Percentiles rank a stretch among this genome's conserved stretches.
These are phyloP conservation scores for Hemistola chrysoprasaria DNA, from an alignment of 2,888 invertebrate species.

Conservation along the genomic window DNA sequence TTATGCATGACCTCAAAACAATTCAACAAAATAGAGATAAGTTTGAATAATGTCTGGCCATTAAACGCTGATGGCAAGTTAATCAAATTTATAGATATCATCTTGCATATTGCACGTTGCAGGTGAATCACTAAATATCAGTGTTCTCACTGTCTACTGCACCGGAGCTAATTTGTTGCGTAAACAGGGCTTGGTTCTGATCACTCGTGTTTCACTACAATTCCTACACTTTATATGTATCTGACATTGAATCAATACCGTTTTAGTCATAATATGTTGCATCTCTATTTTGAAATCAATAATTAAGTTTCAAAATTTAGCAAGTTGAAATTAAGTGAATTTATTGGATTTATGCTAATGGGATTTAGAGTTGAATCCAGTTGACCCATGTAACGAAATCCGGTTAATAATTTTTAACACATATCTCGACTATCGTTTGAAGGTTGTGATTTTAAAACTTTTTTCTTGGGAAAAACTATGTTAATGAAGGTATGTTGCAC, in stretches of 20 bases:
- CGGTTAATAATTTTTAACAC: too few relatives aligned
- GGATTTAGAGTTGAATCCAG: too few relatives aligned
- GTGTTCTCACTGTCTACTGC: slow-evolving; percentile 35
- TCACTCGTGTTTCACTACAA: slow-evolving; percentile 51
- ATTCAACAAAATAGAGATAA: slow-evolving; percentile 16
- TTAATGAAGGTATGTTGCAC: too few relatives aligned
- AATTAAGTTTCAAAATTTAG: not conserved
- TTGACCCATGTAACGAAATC: too few relatives aligned
- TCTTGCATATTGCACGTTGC: slow-evolving; percentile 26
- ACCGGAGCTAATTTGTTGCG: slow-evolving; percentile 50
- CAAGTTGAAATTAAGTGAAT: not conserved
- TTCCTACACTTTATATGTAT: slow-evolving; percentile 50
- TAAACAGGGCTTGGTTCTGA: slow-evolving; percentile 54
- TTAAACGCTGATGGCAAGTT: slow-evolving; percentile 19
- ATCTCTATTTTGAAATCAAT: slow-evolving; percentile 30
- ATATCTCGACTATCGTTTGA: too few relatives aligned
- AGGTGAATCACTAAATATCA: slow-evolving; percentile 45
- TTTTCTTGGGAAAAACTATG: too few relatives aligned
- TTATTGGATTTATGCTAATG: not conserved
- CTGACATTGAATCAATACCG: slow-evolving; percentile 50
- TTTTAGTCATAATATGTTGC: slow-evolving; percentile 33
- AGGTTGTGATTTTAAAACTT: too few relatives aligned
- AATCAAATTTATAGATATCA: slow-evolving; percentile 31
- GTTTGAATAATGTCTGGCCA: slow-evolving; percentile 17
- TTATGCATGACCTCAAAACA: slow-evolving; percentile 19